Conservation (phyloP, 2,888 invertebrate species). For the Deroplatys truncata region DNA sequence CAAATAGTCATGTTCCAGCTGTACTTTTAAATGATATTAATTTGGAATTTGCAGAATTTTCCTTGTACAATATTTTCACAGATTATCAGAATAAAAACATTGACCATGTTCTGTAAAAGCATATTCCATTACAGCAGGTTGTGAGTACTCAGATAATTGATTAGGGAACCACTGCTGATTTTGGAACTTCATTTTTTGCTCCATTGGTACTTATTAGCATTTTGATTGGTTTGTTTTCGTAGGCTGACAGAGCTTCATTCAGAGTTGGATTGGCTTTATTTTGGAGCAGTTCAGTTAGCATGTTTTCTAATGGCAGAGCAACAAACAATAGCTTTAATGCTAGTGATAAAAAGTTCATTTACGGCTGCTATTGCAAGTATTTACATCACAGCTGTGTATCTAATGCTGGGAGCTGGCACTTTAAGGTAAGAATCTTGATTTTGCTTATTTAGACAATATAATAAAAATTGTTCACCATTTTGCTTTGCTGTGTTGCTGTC, state of each 20-base stretch:
- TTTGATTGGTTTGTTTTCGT: not conserved
- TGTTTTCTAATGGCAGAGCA: slow-evolving; percentile 84
- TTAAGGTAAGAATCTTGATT: slow-evolving; percentile 55
- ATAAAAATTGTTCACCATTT: not conserved
- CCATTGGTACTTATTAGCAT: not conserved
- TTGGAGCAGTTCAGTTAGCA: slow-evolving; percentile 73
- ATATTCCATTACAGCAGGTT: no score
- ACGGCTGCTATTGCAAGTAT: slow-evolving; percentile 73
- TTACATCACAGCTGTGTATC: slow-evolving; percentile 67
- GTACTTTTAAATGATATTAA: no score
- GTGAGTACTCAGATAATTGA: no score
- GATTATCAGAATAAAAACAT: no score
- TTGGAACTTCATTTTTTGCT: no score
- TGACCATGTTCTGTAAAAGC: no score
- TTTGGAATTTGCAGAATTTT: no score
- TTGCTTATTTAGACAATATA: not conserved
- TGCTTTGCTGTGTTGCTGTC: not conserved
- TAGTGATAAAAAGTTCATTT: slow-evolving; percentile 74
- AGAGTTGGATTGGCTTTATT: slow-evolving; percentile 59
- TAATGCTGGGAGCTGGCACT: slow-evolving; percentile 68
- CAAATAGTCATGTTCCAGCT: no score
- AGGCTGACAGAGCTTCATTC: slow-evolving; percentile 55
- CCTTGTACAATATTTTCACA: no score
- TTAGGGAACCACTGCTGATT: no score
- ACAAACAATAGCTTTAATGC: slow-evolving; percentile 73